Conservation (phyloP, 2,113 vertebrate species). For the Hypocryptadius cinnamomeus region DNA sequence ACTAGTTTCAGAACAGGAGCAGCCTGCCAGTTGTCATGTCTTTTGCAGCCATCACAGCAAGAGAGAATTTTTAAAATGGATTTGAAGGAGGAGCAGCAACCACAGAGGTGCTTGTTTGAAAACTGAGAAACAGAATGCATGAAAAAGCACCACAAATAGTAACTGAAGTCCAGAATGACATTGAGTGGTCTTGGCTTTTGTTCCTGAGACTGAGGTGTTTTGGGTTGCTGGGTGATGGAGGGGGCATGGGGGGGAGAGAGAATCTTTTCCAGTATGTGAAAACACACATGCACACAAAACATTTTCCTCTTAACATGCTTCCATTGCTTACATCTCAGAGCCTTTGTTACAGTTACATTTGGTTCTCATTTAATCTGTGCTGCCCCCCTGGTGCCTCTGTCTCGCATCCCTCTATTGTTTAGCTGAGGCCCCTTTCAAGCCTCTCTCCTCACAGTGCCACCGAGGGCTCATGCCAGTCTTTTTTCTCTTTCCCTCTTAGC, state of each 20-base stretch:
- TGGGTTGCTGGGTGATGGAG: background rate
- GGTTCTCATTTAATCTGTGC: constrained; percentile 26
- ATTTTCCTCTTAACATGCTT: background rate
- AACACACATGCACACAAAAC: background rate
- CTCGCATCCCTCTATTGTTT: background rate
- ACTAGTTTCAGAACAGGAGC: constrained; percentile 7
- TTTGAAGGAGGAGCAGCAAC: background rate
- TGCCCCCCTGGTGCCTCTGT: background rate
- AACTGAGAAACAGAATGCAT: background rate
- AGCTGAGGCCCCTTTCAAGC: background rate
- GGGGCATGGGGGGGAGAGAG: background rate
- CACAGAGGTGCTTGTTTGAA: background rate
- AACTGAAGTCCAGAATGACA: background rate
- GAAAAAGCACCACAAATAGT: background rate
- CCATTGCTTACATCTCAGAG: background rate
- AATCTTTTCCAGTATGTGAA: background rate
- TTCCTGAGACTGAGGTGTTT: background rate
- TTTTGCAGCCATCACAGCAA: constrained; percentile 20
- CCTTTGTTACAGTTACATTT: constrained; percentile 23
- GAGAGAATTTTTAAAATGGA: background rate
- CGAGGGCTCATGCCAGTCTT: background rate
- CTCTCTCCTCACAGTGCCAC: background rate
- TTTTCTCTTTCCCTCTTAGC: background rate
- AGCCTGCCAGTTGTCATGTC: background rate
- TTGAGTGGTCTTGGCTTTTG: background rate